Base-by-base conservation (phyloP, 2,888 invertebrate genomes). In the Cephus rjabovi region DNA sequence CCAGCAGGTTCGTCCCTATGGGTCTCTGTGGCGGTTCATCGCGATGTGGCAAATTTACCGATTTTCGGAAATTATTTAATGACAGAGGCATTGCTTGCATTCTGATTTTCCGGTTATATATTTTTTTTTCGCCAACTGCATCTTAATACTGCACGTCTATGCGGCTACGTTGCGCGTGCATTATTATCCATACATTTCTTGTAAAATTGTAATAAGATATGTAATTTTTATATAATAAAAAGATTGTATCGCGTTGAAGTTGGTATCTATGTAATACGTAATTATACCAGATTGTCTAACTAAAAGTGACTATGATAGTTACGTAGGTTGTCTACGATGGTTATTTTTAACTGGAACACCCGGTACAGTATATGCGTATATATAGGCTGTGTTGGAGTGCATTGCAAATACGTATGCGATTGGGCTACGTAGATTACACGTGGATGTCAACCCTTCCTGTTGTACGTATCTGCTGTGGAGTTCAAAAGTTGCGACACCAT, bases 1-100 rank as follows among this genome's bases (percentile, higher is more conserved):
- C 86, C 85, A 83, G 71, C 71, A 34, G 71, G 71, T 12, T 71
- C 71, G 31, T 23, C 23, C 56, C 56, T 56, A 9, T 2, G 56
- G 56, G 56, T 23, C 23, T 9, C 6, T 9, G 9, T 56, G 56
- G 23, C 23, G 6, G 23, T 23, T 56, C 56, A 9, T 23, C 23
- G 23, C 56, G 56, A 56, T 23, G 15, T 23, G 56, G 9, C 56
- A 23, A 56, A 56, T 56, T 23, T 15, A 2, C 2, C 56, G 56
- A 56, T 56, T 56, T 56, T 23, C 6, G 23, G 23, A 23, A 56
- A 56, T 23, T 23, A 9, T 23, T 56, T 56, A 56, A 56, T 23
- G 56, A 56, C 15, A 15, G 6, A 23, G 23, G 40, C 40, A 23
- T 23, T 56, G 23, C 56, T 56, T 56, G 23, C 9, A 56, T 15